Conservation (phyloP, 2,888 invertebrate genomes). For the Habrosyne pyritoides region DNA sequence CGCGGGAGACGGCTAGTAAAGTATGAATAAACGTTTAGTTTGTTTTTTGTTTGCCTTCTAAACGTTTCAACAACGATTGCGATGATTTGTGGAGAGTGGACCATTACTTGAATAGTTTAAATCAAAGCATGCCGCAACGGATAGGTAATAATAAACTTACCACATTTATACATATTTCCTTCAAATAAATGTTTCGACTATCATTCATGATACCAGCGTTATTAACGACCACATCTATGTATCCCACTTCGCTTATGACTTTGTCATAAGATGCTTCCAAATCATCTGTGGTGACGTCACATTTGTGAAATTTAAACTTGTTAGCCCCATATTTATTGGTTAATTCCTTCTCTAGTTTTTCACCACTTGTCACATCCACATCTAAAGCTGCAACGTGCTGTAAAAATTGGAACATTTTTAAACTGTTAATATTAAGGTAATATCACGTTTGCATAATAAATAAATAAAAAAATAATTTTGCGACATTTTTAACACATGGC, state of each 20-base stretch:
- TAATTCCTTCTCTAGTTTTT: constrained; percentile 44
- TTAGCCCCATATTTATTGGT: constrained; percentile 37
- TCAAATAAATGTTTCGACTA: constrained; percentile 50
- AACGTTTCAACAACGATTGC: too few species aligned
- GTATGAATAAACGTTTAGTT: too few species aligned
- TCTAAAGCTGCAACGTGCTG: constrained; percentile 61
- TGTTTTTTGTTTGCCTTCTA: too few species aligned
- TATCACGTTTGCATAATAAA: too few species aligned
- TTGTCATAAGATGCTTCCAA: constrained; percentile 44
- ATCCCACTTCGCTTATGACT: constrained; percentile 46
- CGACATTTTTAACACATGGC: too few species aligned
- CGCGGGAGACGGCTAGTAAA: too few species aligned
- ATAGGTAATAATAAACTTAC: constrained; percentile 43
- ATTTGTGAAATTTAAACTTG: constrained; percentile 52
- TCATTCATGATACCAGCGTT: constrained; percentile 71
- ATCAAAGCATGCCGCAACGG: too few species aligned
- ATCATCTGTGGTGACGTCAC: constrained; percentile 55
- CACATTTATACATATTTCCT: constrained; percentile 64
- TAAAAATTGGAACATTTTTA: too few species aligned
- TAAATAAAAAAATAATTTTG: too few species aligned
- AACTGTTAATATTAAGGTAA: too few species aligned
- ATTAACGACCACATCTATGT: constrained; percentile 66
- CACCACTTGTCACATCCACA: constrained; percentile 41
- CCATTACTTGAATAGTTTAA: too few species aligned
- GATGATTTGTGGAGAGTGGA: too few species aligned